Evolutionary conservation across 2,888 invertebrate species (phyloP).

Genomic region (Melipona bicolor): DNA sequence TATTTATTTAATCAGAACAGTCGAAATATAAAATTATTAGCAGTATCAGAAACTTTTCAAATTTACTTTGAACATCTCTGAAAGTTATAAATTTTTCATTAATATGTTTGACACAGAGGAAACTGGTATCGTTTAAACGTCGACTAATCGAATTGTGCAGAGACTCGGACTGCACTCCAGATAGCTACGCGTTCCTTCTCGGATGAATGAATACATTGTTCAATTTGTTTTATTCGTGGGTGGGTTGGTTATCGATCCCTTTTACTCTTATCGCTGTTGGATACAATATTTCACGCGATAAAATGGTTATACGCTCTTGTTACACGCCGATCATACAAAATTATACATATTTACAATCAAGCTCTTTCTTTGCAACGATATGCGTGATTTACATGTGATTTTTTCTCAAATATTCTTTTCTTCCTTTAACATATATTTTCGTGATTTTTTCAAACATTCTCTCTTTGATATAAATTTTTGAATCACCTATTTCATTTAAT

Average conservation of each 20-base stretch:
- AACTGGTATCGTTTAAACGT: not conserved
- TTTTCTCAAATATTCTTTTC: too few relatives aligned
- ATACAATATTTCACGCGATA: conserved; percentile 20
- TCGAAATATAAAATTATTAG: not conserved
- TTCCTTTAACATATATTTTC: not conserved
- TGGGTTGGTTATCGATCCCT: conserved; percentile 18
- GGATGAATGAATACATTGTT: conserved; percentile 24
- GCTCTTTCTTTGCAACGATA: not conserved
- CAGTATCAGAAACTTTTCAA: not conserved
- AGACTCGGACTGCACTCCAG: not conserved
- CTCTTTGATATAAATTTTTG: not conserved
- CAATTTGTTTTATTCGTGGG: conserved; percentile 12
- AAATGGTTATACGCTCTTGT: not conserved
- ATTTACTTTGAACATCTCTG: not conserved
- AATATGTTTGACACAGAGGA: not conserved
- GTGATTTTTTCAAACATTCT: not conserved
- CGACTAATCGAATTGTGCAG: not conserved
- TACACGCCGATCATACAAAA: not conserved
- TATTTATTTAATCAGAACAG: too few relatives aligned
- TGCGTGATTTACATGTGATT: too few relatives aligned
- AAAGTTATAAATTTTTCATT: not conserved
- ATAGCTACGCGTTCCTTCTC: not conserved
- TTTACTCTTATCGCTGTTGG: conserved; percentile 9
- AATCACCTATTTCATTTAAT: not conserved
- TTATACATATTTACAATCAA: not conserved